Base-by-base conservation (phyloP, 92 coral and sea anemone genomes). In the Umimayanthus kanabou region DNA sequence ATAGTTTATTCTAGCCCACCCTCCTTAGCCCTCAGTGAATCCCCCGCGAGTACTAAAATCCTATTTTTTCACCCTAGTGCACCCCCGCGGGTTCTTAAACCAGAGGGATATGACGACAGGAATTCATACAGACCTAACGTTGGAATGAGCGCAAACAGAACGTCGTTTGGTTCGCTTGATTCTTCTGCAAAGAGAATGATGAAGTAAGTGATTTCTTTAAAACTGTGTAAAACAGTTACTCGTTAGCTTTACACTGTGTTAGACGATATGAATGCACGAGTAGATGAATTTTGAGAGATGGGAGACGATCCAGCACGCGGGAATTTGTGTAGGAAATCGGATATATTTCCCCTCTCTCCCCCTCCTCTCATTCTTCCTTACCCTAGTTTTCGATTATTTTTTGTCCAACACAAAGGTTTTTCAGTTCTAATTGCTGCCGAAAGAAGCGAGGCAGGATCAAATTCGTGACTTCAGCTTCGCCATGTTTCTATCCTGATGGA, bases 31-130 rank as follows among this genome's bases (percentile, higher is more conserved):
- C 37, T 33, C 37, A 33, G 37, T 33, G 1, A 33, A 2, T 33
- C 42, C 79, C 79, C 47, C 47, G 20, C 40, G 79, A 23, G 39
- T 26, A 25, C 39, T 74, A 50, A 74, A 30, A 40, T 14, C 25
- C 14, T 50, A 69, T 83, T 37, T 18, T 76, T 20, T 29, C 47
- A 10, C 37, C 67, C 33, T 86, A 97, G 99, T 8, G 91, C 86
- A 65, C 98, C 99, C 61, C 93, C 95, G 5, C 96, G 99, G 71
- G 99, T 97, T 84, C 97, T 97, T 22, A 97, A 97, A 81, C 99
- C 99, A 3, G 99, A 87, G 64, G 98, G 88, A 47, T 92, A 86
- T 91, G 92, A 91, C 65, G 77, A 80, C 77, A 90, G 87, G 47
- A 82, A 84, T 64, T 92, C 95, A 0, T 97, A 96, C 90, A 81